Conservation (phyloP, 1,140 invertebrate genomes). For the Stratiolaelaps scimitus region DNA sequence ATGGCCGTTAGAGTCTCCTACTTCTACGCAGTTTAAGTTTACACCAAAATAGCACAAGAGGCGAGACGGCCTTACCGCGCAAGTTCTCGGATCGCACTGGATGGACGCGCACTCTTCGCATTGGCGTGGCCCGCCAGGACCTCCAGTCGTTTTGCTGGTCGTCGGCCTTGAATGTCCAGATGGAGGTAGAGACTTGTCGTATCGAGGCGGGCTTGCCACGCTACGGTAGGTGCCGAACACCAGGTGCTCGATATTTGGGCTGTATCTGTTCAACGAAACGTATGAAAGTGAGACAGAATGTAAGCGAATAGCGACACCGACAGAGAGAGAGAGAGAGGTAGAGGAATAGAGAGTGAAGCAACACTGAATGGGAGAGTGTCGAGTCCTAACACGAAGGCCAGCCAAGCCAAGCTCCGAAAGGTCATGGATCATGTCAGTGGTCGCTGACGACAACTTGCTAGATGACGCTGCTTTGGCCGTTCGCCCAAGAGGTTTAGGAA, state of each 20-base stretch:
- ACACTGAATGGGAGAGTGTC: too few relatives aligned
- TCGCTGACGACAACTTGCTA: too few relatives aligned
- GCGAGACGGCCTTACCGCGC: background rate
- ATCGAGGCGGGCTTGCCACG: slow-evolving; percentile 4
- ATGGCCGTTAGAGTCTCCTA: too few relatives aligned
- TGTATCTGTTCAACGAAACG: slow-evolving; percentile 5
- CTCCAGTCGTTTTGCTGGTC: too few relatives aligned
- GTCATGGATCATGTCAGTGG: too few relatives aligned
- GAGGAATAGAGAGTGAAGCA: background rate
- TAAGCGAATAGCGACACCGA: background rate
- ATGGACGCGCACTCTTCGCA: slow-evolving; percentile 8
- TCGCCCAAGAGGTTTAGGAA: too few relatives aligned
- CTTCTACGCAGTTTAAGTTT: too few relatives aligned
- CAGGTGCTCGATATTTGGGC: slow-evolving; percentile 32
- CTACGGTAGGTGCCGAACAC: slow-evolving; percentile 31
- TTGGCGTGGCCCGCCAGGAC: background rate
- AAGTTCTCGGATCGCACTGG: slow-evolving; percentile 22
- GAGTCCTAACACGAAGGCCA: too few relatives aligned
- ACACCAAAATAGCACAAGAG: too few relatives aligned
- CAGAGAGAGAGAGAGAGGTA: background rate
- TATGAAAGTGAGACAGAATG: background rate
- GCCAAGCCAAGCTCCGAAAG: too few relatives aligned
- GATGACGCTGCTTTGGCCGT: too few relatives aligned
- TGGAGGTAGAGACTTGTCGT: background rate
- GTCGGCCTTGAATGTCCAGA: background rate